Percentiles rank a stretch among this genome's conserved stretches.
phyloP scores from a whole-genome alignment of 30 jellyfish, hydroid and myxozoan species.

The Mastigias papua region DNA sequence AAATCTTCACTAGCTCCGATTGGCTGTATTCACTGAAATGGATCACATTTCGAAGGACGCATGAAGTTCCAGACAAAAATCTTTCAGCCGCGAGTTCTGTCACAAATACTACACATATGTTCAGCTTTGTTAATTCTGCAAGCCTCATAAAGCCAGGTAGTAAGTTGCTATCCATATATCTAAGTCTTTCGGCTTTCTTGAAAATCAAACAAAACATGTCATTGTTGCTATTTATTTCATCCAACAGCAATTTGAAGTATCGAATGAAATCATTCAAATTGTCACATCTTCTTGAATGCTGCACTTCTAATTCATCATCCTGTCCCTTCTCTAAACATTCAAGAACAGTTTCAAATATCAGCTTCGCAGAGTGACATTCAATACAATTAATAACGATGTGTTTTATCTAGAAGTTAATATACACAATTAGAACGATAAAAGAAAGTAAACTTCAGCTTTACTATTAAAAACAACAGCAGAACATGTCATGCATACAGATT shows the following conservation, averaged over 20 bases:
- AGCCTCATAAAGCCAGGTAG: conserved; percentile 72
- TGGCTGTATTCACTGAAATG: conserved; percentile 78
- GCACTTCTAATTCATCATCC: conserved; percentile 20
- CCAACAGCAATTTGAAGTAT: conserved; percentile 17
- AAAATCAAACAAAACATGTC: conserved; percentile 59
- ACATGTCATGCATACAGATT: no score
- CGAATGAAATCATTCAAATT: conserved; percentile 85
- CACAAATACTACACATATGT: conserved; percentile 62
- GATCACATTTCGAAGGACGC: conserved; percentile 48
- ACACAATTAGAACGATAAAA: no score
- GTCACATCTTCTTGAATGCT: conserved; percentile 43
- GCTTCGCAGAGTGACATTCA: conserved; percentile 71
- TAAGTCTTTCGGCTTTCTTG: conserved; percentile 86
- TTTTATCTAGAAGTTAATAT: conserved; percentile 39
- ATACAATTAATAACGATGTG: conserved; percentile 74
- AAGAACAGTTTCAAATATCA: conserved; percentile 45
- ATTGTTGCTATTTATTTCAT: neutral
- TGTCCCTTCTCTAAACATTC: conserved; percentile 4
- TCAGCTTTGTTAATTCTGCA: conserved; percentile 51
- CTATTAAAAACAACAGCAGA: no score
- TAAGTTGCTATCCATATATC: conserved; percentile 80
- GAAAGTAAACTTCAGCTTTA: no score
- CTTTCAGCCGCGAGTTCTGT: conserved; percentile 79
- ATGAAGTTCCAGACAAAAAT: conserved; percentile 68
- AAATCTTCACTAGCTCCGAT: conserved; percentile 53